A percentile compares a stretch with the other conserved stretches of the same genome.
Conservation (phyloP, 2,797 vertebrate genomes). For the Gobionotothen gibberifrons region DNA sequence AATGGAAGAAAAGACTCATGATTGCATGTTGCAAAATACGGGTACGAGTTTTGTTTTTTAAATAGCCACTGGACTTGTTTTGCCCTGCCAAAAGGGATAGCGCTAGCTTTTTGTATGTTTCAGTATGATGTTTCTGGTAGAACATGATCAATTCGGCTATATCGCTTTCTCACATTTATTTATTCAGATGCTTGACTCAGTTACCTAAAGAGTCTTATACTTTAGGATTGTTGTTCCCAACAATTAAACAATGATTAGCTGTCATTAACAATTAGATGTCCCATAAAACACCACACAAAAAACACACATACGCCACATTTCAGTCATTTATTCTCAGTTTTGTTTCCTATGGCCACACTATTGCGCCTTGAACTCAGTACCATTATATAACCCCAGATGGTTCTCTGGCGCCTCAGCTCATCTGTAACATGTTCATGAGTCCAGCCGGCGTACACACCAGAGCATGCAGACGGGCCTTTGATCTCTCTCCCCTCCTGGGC, state of each 20-base stretch:
- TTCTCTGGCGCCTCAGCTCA: slow-evolving; percentile 71
- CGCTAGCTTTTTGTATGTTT: background rate
- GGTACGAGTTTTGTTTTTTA: too few species aligned
- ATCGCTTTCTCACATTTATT: background rate
- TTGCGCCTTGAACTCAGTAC: slow-evolving; percentile 40
- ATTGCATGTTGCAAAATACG: too few species aligned
- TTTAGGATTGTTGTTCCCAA: slow-evolving; percentile 4
- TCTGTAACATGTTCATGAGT: slow-evolving; percentile 81
- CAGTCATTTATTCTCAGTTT: slow-evolving; percentile 13
- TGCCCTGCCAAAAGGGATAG: background rate
- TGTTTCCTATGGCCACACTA: slow-evolving; percentile 22
- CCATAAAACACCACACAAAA: background rate
- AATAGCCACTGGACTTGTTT: background rate
- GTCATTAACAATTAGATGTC: slow-evolving; percentile 6
- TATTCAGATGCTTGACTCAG: slow-evolving; percentile 3
- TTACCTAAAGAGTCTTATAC: background rate
- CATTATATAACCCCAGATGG: slow-evolving; percentile 73
- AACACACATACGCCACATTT: slow-evolving; percentile 7
- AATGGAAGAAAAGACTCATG: background rate
- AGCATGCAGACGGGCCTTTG: slow-evolving; percentile 60
- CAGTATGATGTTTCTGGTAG: background rate
- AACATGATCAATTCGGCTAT: background rate
- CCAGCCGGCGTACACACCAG: slow-evolving; percentile 59
- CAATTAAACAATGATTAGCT: slow-evolving; percentile 5
- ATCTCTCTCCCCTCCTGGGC: slow-evolving; percentile 62